phyloP scores from a whole-genome alignment of 1,140 invertebrate genomes.

The Neelides sp. region DNA sequence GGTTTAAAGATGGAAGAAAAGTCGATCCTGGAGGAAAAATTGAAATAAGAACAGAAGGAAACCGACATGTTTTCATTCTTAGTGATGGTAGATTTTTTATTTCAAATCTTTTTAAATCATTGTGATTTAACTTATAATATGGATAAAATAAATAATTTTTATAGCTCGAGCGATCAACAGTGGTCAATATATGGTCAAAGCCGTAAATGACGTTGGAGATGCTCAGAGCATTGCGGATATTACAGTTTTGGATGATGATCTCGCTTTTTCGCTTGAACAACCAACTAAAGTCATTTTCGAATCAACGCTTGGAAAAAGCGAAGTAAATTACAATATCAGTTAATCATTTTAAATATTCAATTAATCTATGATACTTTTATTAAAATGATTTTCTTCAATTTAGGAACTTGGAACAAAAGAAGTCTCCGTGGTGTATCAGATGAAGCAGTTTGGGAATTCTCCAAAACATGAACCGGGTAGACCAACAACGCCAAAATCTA shows the following conservation, averaged over 20 bases:
- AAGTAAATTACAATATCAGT: conserved; percentile 3
- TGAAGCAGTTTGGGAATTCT: too few relatives aligned
- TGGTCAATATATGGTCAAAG: conserved; percentile 58
- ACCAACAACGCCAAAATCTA: too few relatives aligned
- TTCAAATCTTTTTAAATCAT: neutral
- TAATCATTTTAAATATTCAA: too few relatives aligned
- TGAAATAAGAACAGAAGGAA: conserved; percentile 48
- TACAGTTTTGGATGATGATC: conserved; percentile 55
- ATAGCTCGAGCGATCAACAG: conserved; percentile 47
- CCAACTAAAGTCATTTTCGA: conserved; percentile 18
- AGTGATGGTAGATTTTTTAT: conserved; percentile 46
- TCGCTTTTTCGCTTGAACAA: conserved; percentile 37
- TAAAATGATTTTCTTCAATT: too few relatives aligned
- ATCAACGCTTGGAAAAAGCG: conserved; percentile 1
- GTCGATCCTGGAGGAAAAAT: conserved; percentile 36
- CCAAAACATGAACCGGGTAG: too few relatives aligned
- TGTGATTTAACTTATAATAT: too few relatives aligned
- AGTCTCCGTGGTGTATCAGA: too few relatives aligned
- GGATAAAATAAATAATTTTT: conserved; percentile 1
- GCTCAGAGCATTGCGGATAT: conserved; percentile 63
- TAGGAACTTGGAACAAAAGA: too few relatives aligned
- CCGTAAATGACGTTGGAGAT: conserved; percentile 58
- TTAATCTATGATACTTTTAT: too few relatives aligned
- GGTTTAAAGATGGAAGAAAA: conserved; percentile 56
- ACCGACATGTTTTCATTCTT: conserved; percentile 51